Percentiles rank a stretch among this genome's conserved stretches.
phyloP scores from a whole-genome alignment of 92 coral and sea anemone species.

The Epizoanthus ramosus region DNA sequence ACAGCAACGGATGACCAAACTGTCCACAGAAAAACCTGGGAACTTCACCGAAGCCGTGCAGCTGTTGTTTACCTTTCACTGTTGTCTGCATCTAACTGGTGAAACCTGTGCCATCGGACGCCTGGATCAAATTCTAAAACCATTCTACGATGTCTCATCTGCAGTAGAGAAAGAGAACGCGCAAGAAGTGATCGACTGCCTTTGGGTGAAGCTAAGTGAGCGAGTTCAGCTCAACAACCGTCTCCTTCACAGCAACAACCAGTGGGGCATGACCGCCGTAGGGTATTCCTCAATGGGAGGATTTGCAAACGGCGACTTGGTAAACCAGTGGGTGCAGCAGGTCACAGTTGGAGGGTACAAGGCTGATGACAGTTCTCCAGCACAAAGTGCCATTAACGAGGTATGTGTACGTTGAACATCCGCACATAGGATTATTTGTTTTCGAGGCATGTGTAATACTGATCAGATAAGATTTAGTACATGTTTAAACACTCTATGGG shows the following conservation, averaged over 20 bases:
- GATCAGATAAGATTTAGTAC: too few relatives aligned
- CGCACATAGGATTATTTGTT: too few relatives aligned
- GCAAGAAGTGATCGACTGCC: conserved; percentile 83
- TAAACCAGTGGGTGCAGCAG: conserved; percentile 93
- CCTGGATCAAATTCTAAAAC: conserved; percentile 72
- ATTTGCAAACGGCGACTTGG: conserved; percentile 77
- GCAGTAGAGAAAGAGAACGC: conserved; percentile 51
- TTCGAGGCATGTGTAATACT: too few relatives aligned
- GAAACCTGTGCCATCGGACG: conserved; percentile 80
- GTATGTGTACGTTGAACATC: too few relatives aligned
- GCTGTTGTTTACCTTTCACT: conserved; percentile 70
- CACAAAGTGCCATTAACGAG: conserved; percentile 58
- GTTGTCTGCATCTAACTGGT: conserved; percentile 79
- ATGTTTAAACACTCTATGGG: too few relatives aligned
- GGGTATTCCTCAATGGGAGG: conserved; percentile 67
- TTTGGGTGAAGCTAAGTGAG: conserved; percentile 81
- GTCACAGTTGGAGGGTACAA: conserved; percentile 88
- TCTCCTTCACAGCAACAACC: conserved; percentile 47
- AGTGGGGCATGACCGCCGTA: conserved; percentile 82
- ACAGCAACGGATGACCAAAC: conserved; percentile 57
- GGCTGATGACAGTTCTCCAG: conserved; percentile 42
- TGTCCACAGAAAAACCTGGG: conserved; percentile 66
- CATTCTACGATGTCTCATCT: conserved; percentile 55
- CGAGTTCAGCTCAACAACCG: conserved; percentile 69
- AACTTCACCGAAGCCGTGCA: conserved; percentile 82